Base-by-base conservation (phyloP, 2,888 invertebrate genomes). In the Cordilura impudica region DNA sequence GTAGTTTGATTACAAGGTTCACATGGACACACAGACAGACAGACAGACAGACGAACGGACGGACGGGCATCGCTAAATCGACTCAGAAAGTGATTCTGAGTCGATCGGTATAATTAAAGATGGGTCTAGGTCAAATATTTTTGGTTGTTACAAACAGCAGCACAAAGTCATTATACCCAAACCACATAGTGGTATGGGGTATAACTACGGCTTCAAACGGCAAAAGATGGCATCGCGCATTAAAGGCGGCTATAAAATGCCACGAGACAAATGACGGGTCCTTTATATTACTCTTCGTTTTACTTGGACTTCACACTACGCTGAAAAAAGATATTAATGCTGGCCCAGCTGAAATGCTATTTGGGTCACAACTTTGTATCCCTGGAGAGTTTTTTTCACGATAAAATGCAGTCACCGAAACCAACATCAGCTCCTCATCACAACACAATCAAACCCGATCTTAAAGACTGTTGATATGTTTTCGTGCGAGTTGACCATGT, bases 331-430 rank as follows among this genome's bases (percentile, higher is more conserved):
- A 87, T 69, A 58, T 85, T 0, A 70, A 83, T 7, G 63, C 83
- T 7, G 83, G 84, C 2, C 66, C 86, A 8, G 84, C 86, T 2
- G 84, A 87, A 47, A 67, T 88, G 67, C 75, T 87, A 0, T 87
- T 86, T 61, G 86, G 88, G 0, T 72, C 79, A 35, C 58, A 81
- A 2, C 63, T 77, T 16, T 45, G 47, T 10, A 21, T 69, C 2
- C 75, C 69, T 4, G 88, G 14, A 51, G 81, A 82, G 21, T 74
- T 76, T 53, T 51, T 7, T 45, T n/a, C 71, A 66, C 29, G 12
- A 70, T 10, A 6, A 10, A 10, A 31, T 31, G 31, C 10, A 31
- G 10, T 31, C 31, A 10, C 31, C 12, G 1, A 6, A 31, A 10
- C 10, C 10, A 2, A 31, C 31, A 4, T 1, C 10, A 10, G 8